phyloP scores from a whole-genome alignment of 2,113 vertebrate species.

The Clarias macrocephalus region DNA sequence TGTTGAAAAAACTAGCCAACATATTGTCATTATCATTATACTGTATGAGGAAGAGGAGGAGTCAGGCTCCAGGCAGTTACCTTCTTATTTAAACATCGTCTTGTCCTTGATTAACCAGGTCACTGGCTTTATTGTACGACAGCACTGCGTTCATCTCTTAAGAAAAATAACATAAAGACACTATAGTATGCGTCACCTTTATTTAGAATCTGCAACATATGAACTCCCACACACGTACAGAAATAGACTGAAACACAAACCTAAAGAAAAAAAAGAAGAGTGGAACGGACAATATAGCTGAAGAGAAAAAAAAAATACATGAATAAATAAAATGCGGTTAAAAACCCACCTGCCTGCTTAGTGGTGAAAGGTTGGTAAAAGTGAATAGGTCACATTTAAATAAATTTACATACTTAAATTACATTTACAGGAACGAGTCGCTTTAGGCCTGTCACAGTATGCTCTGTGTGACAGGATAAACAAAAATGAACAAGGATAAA shows the following conservation, averaged over 20 bases:
- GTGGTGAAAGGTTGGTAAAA: not conserved
- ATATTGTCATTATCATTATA: not conserved
- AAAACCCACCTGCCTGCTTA: not conserved
- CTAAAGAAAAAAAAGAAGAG: not conserved
- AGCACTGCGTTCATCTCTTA: not conserved
- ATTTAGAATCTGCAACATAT: slow-evolving; percentile 22
- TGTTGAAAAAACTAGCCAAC: too few species aligned
- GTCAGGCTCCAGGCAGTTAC: not conserved
- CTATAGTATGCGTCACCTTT: not conserved
- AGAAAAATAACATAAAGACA: not conserved
- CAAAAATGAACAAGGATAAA: not conserved
- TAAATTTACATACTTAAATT: not conserved
- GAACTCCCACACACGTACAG: slow-evolving; percentile 13
- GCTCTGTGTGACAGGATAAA: not conserved
- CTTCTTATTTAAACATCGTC: not conserved
- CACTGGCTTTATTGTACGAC: not conserved
- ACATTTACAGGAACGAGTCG: not conserved
- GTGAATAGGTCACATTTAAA: not conserved
- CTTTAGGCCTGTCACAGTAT: not conserved
- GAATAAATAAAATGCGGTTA: not conserved
- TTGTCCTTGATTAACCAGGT: not conserved
- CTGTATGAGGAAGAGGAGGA: not conserved
- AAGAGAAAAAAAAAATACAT: not conserved
- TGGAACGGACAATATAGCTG: not conserved
- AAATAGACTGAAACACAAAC: not conserved